Base-by-base conservation (phyloP, 1,140 invertebrate species). In the Bombus polaris region DNA sequence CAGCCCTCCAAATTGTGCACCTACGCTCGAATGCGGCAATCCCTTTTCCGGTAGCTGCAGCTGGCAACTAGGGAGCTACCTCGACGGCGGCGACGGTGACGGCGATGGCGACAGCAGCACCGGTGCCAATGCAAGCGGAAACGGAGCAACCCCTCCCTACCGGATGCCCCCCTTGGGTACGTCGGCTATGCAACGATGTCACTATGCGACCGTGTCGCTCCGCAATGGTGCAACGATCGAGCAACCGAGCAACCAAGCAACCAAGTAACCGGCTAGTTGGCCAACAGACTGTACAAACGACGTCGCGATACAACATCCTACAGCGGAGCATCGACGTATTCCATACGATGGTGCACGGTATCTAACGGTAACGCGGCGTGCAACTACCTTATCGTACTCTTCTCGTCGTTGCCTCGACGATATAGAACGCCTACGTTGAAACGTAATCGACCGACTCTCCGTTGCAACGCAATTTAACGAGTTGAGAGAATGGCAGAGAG, bases 21-120 rank as follows among this genome's bases (percentile, higher is more conserved):
- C 93, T 91, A 91, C 90, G 91, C 93, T 93, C 91, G 92, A 93
- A 92, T 93, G 93, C 91, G 89, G 92, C 91, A 93, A 94, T 93
- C 91, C 93, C 94, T 94, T 93, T 94, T 92, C 91, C 89, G 87
- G 87, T 86, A 88, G 84, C 89, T 83, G 83, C 81, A 84, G 80
- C 83, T 70, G 79, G 83, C 44, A 86, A 44, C 83, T 32, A 53
- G 83, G 83, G 76, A 85, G 76, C 75, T 59, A 47, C 70, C n/a
- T 32, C 65, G n/a, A 39, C 84, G 77, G 57, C 65, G 59, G 13
- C 28, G 57, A 62, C 28, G 59, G 39, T n/a, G 44, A 28, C 66
- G 35, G 47, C 66, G 76, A 59, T 32, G 74, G 66, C 28, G 57
- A 25, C 25, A 37, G 53, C 37, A 35, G 22, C 62, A 42, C 84